A percentile compares a stretch with the other conserved stretches of the same genome.
Conservation (phyloP, 2,797 vertebrate genomes). For the Sibirionetta formosa region DNA sequence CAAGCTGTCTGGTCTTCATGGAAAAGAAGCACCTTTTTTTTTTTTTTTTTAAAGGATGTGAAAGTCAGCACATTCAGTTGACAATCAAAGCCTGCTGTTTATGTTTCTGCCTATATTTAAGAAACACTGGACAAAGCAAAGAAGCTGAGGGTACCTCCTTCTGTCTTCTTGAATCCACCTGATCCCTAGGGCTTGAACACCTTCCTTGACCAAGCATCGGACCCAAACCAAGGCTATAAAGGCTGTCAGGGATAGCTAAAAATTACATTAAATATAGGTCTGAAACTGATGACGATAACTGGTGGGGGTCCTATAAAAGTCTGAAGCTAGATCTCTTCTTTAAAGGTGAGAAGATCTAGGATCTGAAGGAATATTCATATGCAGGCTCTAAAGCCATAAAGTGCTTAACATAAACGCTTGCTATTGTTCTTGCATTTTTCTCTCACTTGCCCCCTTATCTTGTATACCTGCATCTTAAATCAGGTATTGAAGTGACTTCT, state of each 20-base stretch:
- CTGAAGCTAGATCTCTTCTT: neutral
- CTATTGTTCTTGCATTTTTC: neutral
- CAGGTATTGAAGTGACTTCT: neutral
- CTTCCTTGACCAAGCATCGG: neutral
- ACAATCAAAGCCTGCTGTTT: no score
- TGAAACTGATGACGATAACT: neutral
- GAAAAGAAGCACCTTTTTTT: rapidly evolving
- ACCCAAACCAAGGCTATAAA: neutral
- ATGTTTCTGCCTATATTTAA: neutral
- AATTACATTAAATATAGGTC: neutral
- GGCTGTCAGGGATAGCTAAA: neutral
- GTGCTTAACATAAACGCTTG: neutral
- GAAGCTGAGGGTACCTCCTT: neutral
- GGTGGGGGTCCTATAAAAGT: no score
- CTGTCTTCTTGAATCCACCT: neutral
- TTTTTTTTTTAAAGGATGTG: neutral
- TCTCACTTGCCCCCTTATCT: neutral
- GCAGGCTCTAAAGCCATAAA: neutral
- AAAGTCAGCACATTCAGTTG: neutral
- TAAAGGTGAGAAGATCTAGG: neutral
- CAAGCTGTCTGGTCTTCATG: neutral
- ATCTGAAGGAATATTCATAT: neutral
- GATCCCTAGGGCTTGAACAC: neutral
- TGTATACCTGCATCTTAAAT: neutral
- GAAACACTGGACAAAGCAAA: neutral